Evolutionary conservation across 2,113 vertebrate species (phyloP).

Genomic region (Willisornis vidua): DNA sequence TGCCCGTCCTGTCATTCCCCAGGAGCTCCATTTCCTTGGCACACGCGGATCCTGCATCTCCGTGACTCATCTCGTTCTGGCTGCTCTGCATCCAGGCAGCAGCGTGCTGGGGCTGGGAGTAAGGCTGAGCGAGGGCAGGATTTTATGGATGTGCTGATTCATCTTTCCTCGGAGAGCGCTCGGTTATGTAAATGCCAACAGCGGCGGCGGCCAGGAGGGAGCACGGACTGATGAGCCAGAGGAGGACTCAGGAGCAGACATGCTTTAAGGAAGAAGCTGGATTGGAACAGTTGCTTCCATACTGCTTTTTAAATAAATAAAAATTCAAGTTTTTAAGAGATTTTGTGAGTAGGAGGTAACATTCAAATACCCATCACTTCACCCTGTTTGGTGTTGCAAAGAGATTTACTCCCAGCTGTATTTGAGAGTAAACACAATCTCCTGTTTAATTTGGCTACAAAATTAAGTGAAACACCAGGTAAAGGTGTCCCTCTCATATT

Average conservation of each 20-base stretch:
- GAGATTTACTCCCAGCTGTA: neutral
- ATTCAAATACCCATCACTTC: neutral
- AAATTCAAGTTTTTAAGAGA: neutral
- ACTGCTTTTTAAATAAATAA: neutral
- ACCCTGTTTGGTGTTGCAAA: fast-evolving
- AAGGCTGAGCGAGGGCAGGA: slow-evolving; percentile 27
- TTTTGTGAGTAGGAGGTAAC: neutral
- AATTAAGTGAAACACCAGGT: neutral
- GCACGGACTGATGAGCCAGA: neutral
- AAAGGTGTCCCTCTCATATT: neutral
- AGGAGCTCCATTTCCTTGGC: neutral
- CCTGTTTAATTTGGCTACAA: neutral
- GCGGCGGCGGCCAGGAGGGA: neutral
- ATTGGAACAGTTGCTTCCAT: neutral
- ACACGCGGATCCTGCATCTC: neutral
- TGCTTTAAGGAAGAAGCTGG: neutral
- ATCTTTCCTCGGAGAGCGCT: neutral
- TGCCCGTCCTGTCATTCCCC: neutral
- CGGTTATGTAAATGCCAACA: neutral
- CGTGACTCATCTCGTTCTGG: slow-evolving; percentile 11
- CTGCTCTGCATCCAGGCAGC: neutral
- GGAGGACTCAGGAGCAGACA: neutral
- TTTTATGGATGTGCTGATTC: slow-evolving; percentile 20
- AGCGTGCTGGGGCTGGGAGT: neutral
- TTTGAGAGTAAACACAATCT: neutral